A percentile compares a stretch with the other conserved stretches of the same genome.
Evolutionary conservation across 2,888 invertebrate genomes (phyloP).

Genomic region (Rhorus exstirpatorius): DNA sequence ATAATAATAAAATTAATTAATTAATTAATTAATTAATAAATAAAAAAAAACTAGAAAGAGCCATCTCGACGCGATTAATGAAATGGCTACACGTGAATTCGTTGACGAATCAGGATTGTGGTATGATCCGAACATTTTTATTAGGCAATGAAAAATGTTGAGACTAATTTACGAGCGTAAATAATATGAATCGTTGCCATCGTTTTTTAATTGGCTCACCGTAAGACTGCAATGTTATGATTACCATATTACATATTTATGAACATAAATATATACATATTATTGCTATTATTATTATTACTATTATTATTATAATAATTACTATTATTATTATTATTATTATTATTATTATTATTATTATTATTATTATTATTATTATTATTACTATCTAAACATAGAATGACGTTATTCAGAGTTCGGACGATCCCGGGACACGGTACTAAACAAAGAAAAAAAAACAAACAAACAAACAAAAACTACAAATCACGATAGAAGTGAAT

Average conservation of each 20-base stretch:
- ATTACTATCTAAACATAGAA: conserved; percentile 48
- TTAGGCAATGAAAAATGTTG: conserved; percentile 69
- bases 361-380: conserved; percentile 53
- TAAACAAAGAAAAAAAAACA: conserved; percentile 42
- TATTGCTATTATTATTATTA: conserved; percentile 54
- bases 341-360: conserved; percentile 43
- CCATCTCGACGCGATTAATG: conserved; percentile 68
- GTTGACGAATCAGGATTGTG: conserved; percentile 7
- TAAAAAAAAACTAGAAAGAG: conserved; percentile 47
- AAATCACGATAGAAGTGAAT: conserved; percentile 28
- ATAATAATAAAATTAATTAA: conserved; percentile 21
- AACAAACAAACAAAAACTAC: conserved; percentile 19
- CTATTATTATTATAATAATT: conserved; percentile 50
- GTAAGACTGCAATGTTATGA: conserved; percentile 79
- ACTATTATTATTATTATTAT: conserved; percentile 46
- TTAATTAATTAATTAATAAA: not conserved
- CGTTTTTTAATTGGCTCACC: conserved; percentile 76
- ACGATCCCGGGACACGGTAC: conserved; percentile 65
- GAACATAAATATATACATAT: conserved; percentile 61
- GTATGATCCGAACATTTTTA: conserved; percentile 47
- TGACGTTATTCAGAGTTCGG: conserved; percentile 63
- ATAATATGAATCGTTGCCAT: conserved; percentile 74
- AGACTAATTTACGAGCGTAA: conserved; percentile 71
- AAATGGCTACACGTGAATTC: conserved; percentile 62
- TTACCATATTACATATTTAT: conserved; percentile 71